Conservation (phyloP, 2,113 vertebrate genomes). For the Bombycilla garrulus region DNA sequence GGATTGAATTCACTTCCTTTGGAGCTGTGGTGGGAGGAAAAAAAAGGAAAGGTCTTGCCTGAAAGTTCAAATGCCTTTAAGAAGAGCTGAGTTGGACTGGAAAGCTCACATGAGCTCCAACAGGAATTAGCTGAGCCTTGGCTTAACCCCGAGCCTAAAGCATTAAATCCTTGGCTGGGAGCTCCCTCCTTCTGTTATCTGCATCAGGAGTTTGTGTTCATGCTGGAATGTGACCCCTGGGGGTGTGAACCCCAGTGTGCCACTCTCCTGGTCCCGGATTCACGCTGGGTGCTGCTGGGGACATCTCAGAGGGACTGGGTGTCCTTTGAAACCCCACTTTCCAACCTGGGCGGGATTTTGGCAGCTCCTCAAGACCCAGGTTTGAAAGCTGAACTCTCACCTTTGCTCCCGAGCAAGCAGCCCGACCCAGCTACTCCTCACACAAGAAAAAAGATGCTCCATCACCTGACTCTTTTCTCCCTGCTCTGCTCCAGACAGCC, state of each 20-base stretch:
- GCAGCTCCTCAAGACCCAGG: neutral
- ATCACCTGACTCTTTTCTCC: neutral
- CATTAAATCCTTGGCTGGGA: neutral
- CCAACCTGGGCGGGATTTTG: neutral
- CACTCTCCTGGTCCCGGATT: neutral
- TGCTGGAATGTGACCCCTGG: neutral
- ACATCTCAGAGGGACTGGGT: neutral
- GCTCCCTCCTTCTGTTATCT: neutral
- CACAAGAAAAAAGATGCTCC: neutral
- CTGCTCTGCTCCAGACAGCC: neutral
- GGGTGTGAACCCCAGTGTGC: neutral
- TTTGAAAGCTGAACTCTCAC: neutral
- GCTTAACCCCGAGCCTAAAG: neutral
- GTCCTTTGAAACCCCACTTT: neutral
- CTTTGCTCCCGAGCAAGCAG: neutral
- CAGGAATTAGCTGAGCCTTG: neutral
- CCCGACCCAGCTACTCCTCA: neutral
- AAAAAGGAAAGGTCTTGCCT: neutral
- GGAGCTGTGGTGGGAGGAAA: neutral
- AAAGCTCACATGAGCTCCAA: neutral
- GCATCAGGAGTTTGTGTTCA: neutral
- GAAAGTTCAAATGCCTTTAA: neutral
- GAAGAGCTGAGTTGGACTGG: neutral
- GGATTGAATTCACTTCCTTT: neutral
- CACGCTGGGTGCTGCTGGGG: neutral